Evolutionary conservation across 1,140 invertebrate species (phyloP), one percentile per base, ranked within the genome.

Genomic region (Nasonia longicornis): DNA sequence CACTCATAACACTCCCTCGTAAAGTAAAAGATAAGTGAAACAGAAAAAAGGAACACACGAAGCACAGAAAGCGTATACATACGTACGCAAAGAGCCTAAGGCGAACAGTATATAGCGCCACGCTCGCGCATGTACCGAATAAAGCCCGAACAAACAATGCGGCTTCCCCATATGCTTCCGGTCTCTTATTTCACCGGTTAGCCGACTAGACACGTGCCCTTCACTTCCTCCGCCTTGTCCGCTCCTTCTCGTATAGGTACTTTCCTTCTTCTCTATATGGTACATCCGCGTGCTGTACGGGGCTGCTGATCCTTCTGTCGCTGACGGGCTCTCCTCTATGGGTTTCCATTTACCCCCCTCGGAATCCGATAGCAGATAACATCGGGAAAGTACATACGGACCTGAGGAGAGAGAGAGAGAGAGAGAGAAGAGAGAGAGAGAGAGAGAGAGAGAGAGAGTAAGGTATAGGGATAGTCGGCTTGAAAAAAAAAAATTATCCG

Each of bases 171-270:
- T 87, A 90, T 90, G 89, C 88, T 90, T 90, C 89, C 89, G 89
- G 89, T 90, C 89, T 90, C 89, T 90, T 89, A 90, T 90, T 90
- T 89, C 89, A 89, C 85, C 84, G 86, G 87, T 78, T 90, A 88
- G 84, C 84, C 86, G 84, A 83, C 84, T 83, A 85, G 87, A 86
- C 88, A 88, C 88, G 89, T 87, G 88, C 85, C 85, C 85, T 84
- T 80, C 84, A 79, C 80, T 85, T 85, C 83, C 83, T 84, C 72
- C 79, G 82, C 79, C 82, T 86, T 83, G 80, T 81, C 74, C 52
- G 29, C 76, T 83, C 69, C 31, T 35, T 77, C 75, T 63, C 63
- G 52, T n/a, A n/a, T 58, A 58, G 52, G 52, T n/a, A 58, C 69
- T 58, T 80, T 77, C 67, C 73, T 52, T 63, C 75, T 63, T 26